Evolutionary conservation across 2,888 invertebrate genomes (phyloP), one percentile per base, ranked within the genome.

Genomic region (Petrolisthes cinctipes): DNA sequence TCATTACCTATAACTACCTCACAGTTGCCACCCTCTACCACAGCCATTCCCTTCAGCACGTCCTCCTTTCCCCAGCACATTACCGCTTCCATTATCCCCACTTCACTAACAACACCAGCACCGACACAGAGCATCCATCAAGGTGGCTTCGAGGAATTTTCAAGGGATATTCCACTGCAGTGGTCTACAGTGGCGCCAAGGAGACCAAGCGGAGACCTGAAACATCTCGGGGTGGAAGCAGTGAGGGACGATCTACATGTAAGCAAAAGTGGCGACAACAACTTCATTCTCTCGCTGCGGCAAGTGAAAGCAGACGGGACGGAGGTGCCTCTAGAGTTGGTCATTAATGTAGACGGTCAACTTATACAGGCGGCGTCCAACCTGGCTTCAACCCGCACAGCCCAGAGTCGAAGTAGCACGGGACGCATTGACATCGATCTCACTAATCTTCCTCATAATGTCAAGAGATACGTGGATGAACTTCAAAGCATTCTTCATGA

Each of bases 331-430:
- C 57, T 86, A n/a, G 83, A 86, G n/a, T 17, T 86, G 9, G 79
- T 83, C 20, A 83, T 86, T 51, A 83, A 61, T n/a, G 83, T 86
- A 9, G 83, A 86, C n/a, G 83, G 83, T 57, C 83, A 82, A 9
- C 83, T 86, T 6, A 56, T 86, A 51, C 71, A 68, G 37, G 78
- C 83, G 57, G 83, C 81, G 17, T 61, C 79, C 14, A 17, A 56
- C 20, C 68, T 81, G 3, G 71, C 83, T 66, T 82, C 86, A 6
- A 80, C 51, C 17, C 57, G 79, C 2, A 71, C 82, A 54, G 78
- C 82, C 4, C 79, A 85, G 80, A 80, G 54, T 51, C 56, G 73
- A 23, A 23, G 23, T 5, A 75, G 73, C 51, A 51, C 14, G 23
- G 66, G 53, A 9, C 53, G 75, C 20, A 84, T 78, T 23, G 73